Conservation (phyloP, 2,113 vertebrate genomes). For the Chaetodon auriga region DNA sequence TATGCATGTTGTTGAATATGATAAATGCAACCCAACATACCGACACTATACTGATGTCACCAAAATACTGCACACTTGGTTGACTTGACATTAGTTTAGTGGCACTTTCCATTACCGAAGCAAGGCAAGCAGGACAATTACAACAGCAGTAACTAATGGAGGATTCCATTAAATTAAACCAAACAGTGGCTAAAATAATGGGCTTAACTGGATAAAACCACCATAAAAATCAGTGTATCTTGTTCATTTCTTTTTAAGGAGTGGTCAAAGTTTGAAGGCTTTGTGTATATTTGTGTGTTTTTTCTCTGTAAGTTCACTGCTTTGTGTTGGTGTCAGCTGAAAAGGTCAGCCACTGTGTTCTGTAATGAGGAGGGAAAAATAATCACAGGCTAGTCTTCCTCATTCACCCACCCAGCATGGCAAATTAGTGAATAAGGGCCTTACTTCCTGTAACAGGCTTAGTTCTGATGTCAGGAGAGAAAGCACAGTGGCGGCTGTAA, state of each 20-base stretch:
- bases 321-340: constrained; percentile 36
- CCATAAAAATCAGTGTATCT: background rate
- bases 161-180: background rate
- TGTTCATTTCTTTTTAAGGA: background rate
- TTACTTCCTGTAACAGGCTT: constrained; percentile 32
- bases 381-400: constrained; percentile 39
- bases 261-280: background rate
- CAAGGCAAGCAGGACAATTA: background rate
- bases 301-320: constrained; percentile 13
- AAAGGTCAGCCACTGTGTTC: constrained; percentile 56
- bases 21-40: background rate
- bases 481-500: constrained; percentile 23
- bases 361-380: constrained; percentile 53
- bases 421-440: constrained; percentile 38
- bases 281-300: background rate
- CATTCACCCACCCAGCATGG: constrained; percentile 23
- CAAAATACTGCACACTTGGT: background rate
- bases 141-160: background rate
- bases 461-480: constrained; percentile 32
- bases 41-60: too few relatives aligned
- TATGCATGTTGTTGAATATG: background rate
- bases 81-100: background rate
- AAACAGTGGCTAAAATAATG: constrained; percentile 1
- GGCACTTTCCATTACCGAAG: background rate
- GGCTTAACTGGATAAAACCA: background rate